phyloP scores from a whole-genome alignment of 2,113 vertebrate species.

The Gracilinanus agilis region DNA sequence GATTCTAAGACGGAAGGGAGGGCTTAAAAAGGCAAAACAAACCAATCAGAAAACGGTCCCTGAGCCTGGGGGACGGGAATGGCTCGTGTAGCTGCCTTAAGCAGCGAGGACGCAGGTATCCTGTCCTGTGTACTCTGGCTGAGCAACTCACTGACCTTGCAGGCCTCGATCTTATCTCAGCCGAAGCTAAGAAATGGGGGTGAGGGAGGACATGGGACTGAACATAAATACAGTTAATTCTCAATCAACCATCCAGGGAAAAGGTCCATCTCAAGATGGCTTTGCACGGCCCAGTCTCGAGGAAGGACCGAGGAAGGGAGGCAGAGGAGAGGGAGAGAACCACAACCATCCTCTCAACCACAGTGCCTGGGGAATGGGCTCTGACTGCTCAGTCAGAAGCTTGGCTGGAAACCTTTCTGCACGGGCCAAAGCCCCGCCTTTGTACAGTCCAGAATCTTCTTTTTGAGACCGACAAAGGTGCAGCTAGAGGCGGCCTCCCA shows the following conservation, averaged over 20 bases:
- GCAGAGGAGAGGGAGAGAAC: background rate
- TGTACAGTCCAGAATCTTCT: background rate
- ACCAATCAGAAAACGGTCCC: background rate
- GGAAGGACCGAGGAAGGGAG: background rate
- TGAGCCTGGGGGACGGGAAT: background rate
- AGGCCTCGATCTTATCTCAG: background rate
- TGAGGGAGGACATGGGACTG: background rate
- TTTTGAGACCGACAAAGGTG: background rate
- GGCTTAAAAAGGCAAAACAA: too few relatives aligned
- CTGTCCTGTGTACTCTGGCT: background rate
- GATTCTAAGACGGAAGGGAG: too few relatives aligned
- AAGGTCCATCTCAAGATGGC: background rate
- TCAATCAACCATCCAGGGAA: background rate
- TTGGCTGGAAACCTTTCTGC: background rate
- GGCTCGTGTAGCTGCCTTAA: background rate
- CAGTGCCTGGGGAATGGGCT: conserved; percentile 21
- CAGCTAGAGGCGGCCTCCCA: background rate
- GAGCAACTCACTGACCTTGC: too few relatives aligned
- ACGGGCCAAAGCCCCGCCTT: background rate
- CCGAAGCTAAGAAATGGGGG: background rate
- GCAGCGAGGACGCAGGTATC: too few relatives aligned
- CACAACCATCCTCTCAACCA: background rate
- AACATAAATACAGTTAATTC: background rate
- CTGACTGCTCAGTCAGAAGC: conserved; percentile 5
- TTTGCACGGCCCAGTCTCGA: background rate